Percentiles rank a stretch among this genome's conserved stretches.
These are phyloP conservation scores for Rhagoletis zephyria DNA, from an alignment of 1,140 invertebrate genomes.

Conservation along the genomic window DNA sequence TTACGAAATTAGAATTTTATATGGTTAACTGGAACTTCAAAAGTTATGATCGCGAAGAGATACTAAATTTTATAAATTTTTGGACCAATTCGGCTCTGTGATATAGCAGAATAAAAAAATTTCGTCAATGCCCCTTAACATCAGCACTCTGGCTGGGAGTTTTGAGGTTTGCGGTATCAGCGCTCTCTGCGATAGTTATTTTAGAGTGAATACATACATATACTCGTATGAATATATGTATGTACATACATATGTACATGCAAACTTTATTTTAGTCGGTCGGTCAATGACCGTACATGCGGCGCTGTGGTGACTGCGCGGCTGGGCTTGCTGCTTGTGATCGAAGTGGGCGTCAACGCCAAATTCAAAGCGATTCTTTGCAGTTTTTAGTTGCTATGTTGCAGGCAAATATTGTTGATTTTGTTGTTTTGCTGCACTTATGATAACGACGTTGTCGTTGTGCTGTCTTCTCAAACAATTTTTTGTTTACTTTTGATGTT, in stretches of 20 bases:
- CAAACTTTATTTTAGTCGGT: slow-evolving; percentile 65
- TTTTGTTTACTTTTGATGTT: slow-evolving; percentile 11
- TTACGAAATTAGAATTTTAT: too few species aligned
- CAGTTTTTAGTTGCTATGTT: slow-evolving; percentile 23
- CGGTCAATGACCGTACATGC: slow-evolving; percentile 69
- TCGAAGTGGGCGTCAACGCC: slow-evolving; percentile 25
- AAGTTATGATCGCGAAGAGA: too few species aligned
- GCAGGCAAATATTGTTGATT: background rate
- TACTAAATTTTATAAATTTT: too few species aligned
- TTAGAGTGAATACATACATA: background rate
- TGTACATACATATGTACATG: background rate
- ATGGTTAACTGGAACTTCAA: too few species aligned
- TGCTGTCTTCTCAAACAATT: background rate
- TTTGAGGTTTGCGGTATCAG: background rate
- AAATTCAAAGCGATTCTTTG: slow-evolving; percentile 8
- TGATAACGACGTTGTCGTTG: slow-evolving; percentile 24
- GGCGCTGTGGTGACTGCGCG: slow-evolving; percentile 5
- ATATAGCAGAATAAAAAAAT: background rate
- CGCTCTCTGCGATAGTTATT: slow-evolving; percentile 23
- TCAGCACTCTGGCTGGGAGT: background rate
- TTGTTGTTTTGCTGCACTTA: background rate
- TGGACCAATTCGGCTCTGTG: too few species aligned
- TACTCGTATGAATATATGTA: background rate
- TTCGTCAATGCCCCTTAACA: background rate
- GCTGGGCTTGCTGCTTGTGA: background rate